Evolutionary conservation across 2,113 vertebrate genomes (phyloP), one percentile per base, ranked within the genome.

Genomic region (Albula glossodonta): DNA sequence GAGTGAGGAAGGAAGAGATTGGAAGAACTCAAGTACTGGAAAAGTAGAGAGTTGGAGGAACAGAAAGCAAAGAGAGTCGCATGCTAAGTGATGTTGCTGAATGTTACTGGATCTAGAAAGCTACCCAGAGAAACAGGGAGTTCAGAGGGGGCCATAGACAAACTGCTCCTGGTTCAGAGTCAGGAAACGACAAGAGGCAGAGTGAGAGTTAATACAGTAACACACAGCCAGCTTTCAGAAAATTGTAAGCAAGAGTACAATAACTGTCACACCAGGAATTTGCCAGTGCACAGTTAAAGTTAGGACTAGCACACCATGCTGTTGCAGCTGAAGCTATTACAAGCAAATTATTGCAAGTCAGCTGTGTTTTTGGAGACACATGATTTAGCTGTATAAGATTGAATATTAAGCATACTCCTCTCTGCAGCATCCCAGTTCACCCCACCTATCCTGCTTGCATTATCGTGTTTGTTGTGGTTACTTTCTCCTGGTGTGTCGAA

Each of bases 181-280:
- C 25, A 10, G 83, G 53, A 13, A 22, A 51, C 8, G 1, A n/a
- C 11, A 2, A 9, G 0, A 2, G 49, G 13, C 22, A 13, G 25
- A 84, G 83, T 52, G 51, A 84, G 70, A 84, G 66, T 52, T n/a
- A 56, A 51, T 11, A 50, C 66, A 74, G 70, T 22, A 10, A 13
- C n/a, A 22, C 15, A 81, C 25, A 60, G 12, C 48, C 56, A 51
- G 49, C 11, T 84, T 50, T 84, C 17, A 9, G 2, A 74, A 74
- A 2, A 31, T 25, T 9, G 70, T 5, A 22, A 31, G 70, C 25
- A 7, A 74, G n/a, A n/a, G n/a, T 31, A 31, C n/a, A 9, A 8
- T 5, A 10, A 8, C 53, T 56, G n/a, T 74, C 70, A 74, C 7
- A 19, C 60, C 60, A 22, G 31, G 31, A 41, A 41, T 41, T 41